These are phyloP conservation scores for Amphipyra tragopoginis DNA, from an alignment of 2,888 invertebrate species.

Conservation along the genomic window DNA sequence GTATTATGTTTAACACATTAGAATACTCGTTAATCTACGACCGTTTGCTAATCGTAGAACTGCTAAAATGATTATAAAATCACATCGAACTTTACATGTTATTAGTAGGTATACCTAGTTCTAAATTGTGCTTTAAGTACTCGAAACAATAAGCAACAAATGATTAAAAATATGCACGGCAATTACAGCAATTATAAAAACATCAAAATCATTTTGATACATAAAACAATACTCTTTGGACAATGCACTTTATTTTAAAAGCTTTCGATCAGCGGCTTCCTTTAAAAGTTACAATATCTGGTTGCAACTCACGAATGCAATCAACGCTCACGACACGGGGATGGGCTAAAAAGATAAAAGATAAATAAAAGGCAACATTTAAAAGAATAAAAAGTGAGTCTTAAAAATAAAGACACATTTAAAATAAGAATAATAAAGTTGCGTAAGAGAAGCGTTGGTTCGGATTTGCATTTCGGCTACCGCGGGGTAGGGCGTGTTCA, in stretches of 20 bases:
- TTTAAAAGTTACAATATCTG: slow-evolving; percentile 82
- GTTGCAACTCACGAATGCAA: slow-evolving; percentile 82
- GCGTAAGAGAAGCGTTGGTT: slow-evolving; percentile 63
- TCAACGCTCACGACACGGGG: slow-evolving; percentile 75
- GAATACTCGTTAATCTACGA: too few relatives aligned
- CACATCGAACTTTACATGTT: too few relatives aligned
- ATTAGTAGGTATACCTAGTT: too few relatives aligned
- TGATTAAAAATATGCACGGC: too few relatives aligned
- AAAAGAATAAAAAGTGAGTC: slow-evolving; percentile 48
- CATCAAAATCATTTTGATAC: slow-evolving; percentile 16
- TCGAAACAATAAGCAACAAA: too few relatives aligned
- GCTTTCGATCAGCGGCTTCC: slow-evolving; percentile 78
- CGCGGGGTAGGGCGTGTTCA: slow-evolving; percentile 48
- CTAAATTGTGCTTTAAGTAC: too few relatives aligned
- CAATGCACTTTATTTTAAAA: slow-evolving; percentile 68
- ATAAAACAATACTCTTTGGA: slow-evolving; percentile 51
- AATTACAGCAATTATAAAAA: slow-evolving; percentile 20
- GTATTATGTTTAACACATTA: too few relatives aligned
- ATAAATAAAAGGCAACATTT: slow-evolving; percentile 58
- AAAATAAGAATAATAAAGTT: slow-evolving; percentile 66
- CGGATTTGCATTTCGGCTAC: slow-evolving; percentile 78
- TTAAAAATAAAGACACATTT: slow-evolving; percentile 57
- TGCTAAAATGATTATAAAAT: too few relatives aligned
- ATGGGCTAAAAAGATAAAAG: slow-evolving; percentile 53
- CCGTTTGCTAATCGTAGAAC: too few relatives aligned